Base-by-base conservation (phyloP, 2,113 vertebrate species). In the Colistium nudipinnis region DNA sequence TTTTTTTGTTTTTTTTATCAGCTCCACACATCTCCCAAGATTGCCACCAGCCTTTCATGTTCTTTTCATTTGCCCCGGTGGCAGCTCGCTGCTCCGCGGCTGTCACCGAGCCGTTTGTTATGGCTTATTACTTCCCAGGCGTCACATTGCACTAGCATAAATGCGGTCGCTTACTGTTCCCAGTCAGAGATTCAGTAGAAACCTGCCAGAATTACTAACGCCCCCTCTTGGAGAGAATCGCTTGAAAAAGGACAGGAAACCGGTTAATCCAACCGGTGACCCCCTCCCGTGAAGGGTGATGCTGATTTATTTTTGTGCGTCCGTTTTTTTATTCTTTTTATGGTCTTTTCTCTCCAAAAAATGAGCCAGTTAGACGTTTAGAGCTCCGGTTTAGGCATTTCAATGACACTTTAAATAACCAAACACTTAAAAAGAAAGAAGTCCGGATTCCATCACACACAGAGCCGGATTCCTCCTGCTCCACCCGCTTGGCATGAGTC, bases 41-140 rank as follows among this genome's bases (percentile, higher is more conserved):
- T 87, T 86, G 82, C 82, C 85, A 81, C 79, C 69, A 85, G 83
- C 84, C 87, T 89, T 90, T 90, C 79, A 79, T 89, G 87, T 90
- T 79, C 77, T 76, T 74, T 84, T 83, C 84, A 84, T 84, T 82
- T 70, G 74, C 81, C 70, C 38, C 55, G 70, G 77, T 84, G 81
- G 70, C 85, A 70, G 78, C 78, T 84, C 64, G 1, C 80, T 53
- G 71, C 76, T 78, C 76, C 57, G 11, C 20, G 60, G 75, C 86
- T 85, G 86, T 87, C 86, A 82, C 55, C 8, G 56, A 71, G 76
- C 56, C 70, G 82, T 84, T 86, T 85, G 88, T 88, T 80, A 83
- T 66, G 81, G 74, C 82, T 84, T 85, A 85, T 83, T 87, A 85
- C 82, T 78, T 74, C 55, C 54, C 39, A 65, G 63, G 80, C 16